Evolutionary conservation across 2,797 vertebrate species (phyloP).

Genomic region (Neosalanx taihuensis): DNA sequence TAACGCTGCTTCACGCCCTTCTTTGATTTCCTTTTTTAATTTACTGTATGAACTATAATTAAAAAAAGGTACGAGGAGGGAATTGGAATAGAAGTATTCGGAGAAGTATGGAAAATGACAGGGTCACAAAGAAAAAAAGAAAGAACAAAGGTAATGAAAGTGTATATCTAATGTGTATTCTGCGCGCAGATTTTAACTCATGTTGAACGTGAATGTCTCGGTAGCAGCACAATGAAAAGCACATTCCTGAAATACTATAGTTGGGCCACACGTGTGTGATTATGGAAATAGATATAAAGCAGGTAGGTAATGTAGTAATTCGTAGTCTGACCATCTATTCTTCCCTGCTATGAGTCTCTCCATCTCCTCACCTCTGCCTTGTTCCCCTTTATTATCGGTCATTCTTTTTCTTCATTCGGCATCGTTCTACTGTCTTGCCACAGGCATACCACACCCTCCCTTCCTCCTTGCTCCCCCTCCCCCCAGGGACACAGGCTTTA

Average conservation of each 20-base stretch:
- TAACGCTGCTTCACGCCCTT: slow-evolving; percentile 20
- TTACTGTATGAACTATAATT: background rate
- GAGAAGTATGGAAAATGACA: background rate
- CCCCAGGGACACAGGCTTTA: slow-evolving; percentile 40
- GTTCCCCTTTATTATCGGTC: slow-evolving; percentile 1
- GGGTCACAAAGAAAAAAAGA: background rate
- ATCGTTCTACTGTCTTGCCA: slow-evolving; percentile 4
- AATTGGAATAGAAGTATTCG: slow-evolving; percentile 8
- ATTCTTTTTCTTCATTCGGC: slow-evolving; percentile 10
- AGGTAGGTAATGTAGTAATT: background rate
- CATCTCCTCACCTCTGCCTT: slow-evolving; percentile 3
- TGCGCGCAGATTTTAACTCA: background rate
- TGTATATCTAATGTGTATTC: background rate
- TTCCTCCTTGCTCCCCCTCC: slow-evolving; percentile 13
- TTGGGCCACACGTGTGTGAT: no score
- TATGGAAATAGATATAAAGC: background rate
- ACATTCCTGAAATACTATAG: no score
- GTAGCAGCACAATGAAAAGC: no score
- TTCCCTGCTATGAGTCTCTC: background rate
- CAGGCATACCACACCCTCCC: slow-evolving; percentile 8
- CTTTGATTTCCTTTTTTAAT: slow-evolving; percentile 19
- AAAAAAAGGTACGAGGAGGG: no score
- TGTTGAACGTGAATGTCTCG: background rate
- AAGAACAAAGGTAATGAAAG: background rate
- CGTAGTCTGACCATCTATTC: background rate